Evolutionary conservation across 2,888 invertebrate genomes (phyloP), one percentile per base, ranked within the genome.

Genomic region (Nomada flava): DNA sequence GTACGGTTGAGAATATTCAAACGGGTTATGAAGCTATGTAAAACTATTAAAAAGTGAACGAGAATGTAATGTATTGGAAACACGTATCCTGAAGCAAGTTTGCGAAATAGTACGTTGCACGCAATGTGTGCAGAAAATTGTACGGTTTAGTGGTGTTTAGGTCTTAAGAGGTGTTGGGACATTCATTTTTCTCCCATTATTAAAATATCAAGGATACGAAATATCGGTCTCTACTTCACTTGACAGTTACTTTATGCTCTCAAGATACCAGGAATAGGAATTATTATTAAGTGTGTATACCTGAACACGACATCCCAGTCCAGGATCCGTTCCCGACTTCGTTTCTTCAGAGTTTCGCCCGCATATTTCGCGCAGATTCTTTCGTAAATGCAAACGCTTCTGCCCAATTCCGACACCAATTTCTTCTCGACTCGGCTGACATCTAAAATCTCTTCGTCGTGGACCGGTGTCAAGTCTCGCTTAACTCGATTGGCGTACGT

Each of bases 301-400:
- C 97, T 96, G 94, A 98, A 96, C 63, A 98, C 95, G 89, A 96
- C 95, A 85, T 95, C 94, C 97, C 97, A 97, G 94, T 97, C 96
- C 82, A 97, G 94, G 86, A 93, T 92, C 52, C 92, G 90, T 13
- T 94, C 94, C 11, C 94, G 94, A 29, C 94, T 94, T 15, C 96
- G 95, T 76, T 95, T 94, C 68, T 94, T 95, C 42, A 90, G 74
- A 1, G 92, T 89, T 47, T 82, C 83, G 23, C 83, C 85, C 0
- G 97, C 97, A 91, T 97, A 96, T 83, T 96, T 95, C 53, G 95
- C 95, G 92, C 98, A 98, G 42, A 97, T 96, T 82, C 96, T 95
- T 88, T 97, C 97, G 90, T 97, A 96, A 87, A 98, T 95, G 92
- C 98, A 98, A 44, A 97, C 97, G 83, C 96, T 95, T 53, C 96